Base-by-base conservation (phyloP, 1,140 invertebrate genomes). In the Eumaeus atala region DNA sequence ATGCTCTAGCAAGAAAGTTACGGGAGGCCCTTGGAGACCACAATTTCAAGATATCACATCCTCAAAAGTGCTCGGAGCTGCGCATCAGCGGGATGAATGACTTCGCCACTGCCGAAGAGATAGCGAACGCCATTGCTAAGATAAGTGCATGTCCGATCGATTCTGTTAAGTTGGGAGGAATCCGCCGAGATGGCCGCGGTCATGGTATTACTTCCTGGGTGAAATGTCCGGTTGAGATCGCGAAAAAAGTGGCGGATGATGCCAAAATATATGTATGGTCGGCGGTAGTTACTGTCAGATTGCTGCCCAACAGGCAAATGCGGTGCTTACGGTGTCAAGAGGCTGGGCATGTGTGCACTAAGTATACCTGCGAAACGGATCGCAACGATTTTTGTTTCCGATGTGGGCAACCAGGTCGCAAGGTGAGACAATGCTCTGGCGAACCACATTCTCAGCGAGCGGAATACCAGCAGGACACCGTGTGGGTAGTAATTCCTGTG, bases 1-100 rank as follows among this genome's bases (percentile, higher is more conserved):
- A 64, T 40, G 28, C 37, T 0, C 61, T 67, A 0, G 65, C 65
- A 0, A 33, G 6, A n/a, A n/a, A n/a, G n/a, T n/a, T n/a, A n/a
- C n/a, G n/a, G n/a, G n/a, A n/a, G n/a, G n/a, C n/a, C n/a, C n/a
- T n/a, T n/a, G n/a, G n/a, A n/a, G n/a, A n/a, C n/a, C n/a, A n/a
- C n/a, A n/a, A n/a, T n/a, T n/a, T n/a, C n/a, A n/a, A n/a, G n/a
- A n/a, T n/a, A n/a, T n/a, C n/a, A n/a, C n/a, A n/a, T n/a, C n/a
- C n/a, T n/a, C n/a, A n/a, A n/a, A n/a, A n/a, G n/a, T n/a, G n/a
- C n/a, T n/a, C n/a, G n/a, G n/a, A n/a, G n/a, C n/a, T n/a, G n/a
- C n/a, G n/a, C n/a, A n/a, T n/a, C n/a, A n/a, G n/a, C n/a, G n/a
- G n/a, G n/a, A n/a, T n/a, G n/a, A n/a, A n/a, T n/a, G n/a, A n/a